phyloP scores from a whole-genome alignment of 2,797 vertebrate species.

The Brotula barbata region DNA sequence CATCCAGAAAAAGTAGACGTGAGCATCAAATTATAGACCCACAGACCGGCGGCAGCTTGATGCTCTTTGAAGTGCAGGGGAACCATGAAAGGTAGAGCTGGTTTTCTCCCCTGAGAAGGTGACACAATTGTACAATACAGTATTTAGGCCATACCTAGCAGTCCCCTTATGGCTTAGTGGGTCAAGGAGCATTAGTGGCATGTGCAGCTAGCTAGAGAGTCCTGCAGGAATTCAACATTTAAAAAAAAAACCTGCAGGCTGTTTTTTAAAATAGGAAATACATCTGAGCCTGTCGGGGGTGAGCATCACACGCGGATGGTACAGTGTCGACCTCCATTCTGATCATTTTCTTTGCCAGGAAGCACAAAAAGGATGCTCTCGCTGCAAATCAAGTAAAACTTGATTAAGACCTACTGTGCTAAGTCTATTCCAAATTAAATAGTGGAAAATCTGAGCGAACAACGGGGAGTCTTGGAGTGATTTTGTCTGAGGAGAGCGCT shows the following conservation, averaged over 20 bases:
- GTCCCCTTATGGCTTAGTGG: slow-evolving; percentile 56
- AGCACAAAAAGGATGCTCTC: slow-evolving; percentile 13
- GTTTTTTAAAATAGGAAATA: slow-evolving; percentile 19
- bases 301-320: slow-evolving; percentile 39
- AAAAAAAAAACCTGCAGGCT: slow-evolving; percentile 44
- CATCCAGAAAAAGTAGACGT: not conserved
- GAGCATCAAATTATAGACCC: slow-evolving; percentile 5
- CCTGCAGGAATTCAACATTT: slow-evolving; percentile 35
- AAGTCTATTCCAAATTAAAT: slow-evolving; percentile 60
- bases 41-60: not conserved
- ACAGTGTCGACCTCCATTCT: slow-evolving; percentile 23
- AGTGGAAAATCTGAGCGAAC: slow-evolving; percentile 47
- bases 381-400: slow-evolving; percentile 35
- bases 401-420: slow-evolving; percentile 57
- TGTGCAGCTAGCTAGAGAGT: slow-evolving; percentile 32
- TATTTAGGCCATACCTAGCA: slow-evolving; percentile 56
- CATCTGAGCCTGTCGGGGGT: slow-evolving; percentile 23
- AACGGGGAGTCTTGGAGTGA: slow-evolving; percentile 54
- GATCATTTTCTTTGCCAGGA: slow-evolving; percentile 10
- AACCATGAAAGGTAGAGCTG: slow-evolving; percentile 42
- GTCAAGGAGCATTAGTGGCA: slow-evolving; percentile 58
- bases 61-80: slow-evolving; percentile 27
- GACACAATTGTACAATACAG: slow-evolving; percentile 9
- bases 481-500: slow-evolving; percentile 49
- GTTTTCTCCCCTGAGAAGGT: slow-evolving; percentile 13